Evolutionary conservation across 2,888 invertebrate species (phyloP), one percentile per base, ranked within the genome.

Genomic region (Formica aserva): DNA sequence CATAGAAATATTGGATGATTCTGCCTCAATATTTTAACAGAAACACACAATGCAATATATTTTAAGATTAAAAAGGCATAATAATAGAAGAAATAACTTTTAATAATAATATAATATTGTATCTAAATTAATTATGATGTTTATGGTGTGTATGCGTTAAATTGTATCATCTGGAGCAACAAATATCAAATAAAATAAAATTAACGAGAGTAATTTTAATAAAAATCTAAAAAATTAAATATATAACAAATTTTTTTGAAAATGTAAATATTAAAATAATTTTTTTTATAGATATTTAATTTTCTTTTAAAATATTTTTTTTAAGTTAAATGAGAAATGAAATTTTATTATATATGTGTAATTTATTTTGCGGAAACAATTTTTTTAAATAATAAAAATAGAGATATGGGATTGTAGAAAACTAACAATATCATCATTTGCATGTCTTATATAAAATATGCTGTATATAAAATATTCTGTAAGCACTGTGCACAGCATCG

Each of bases 1-100:
- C 13, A 9, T 45, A 55, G n/a, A 77, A 67, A 41, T 32, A 48
- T 55, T 41, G 22, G 9, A 9, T 22, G 18, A 57, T 22, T 69
- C 18, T 26, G 26, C 15, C 15, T 71, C 78, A 32, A 32, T 57
- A 69, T 4, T 76, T 11, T 29, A 38, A 67, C 38, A 29, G 26
- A 77, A 77, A 67, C 13, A 38, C 48, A 52, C 48, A n/a, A 8
- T 52, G 15, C 55, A 26, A 67, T 63, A 26, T 63, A 18, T 63
- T 22, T 5, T 11, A 29, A 35, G 48, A 67, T 76, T 13, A 13
- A 55, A 66, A 62, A 63, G 48, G 18, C 11, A n/a, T 65, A 38
- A 6, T 15, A 55, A 55, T 66, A n/a, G 6, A 38, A 38, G 13
- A 66, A 75, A 22, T 22, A 9, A 35, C 38, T 77, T 18, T 66